Evolutionary conservation across 37 sponge, comb jelly and placozoan species (phyloP).

Genomic region (Oopsacas minuta): DNA sequence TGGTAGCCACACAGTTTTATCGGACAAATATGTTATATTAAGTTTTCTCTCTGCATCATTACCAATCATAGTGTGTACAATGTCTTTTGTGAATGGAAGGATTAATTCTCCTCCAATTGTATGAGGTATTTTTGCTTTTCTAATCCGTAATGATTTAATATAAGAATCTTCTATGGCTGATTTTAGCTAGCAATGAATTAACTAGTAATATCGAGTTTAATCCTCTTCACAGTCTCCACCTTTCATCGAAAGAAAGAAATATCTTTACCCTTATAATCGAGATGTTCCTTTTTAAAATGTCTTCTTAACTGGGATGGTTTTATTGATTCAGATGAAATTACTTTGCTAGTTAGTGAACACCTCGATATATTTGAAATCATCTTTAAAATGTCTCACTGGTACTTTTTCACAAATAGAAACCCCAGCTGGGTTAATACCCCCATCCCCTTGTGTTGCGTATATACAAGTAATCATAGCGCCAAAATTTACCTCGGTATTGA

Average conservation of each 20-base stretch:
- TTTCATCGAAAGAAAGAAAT: slow-evolving; percentile 17
- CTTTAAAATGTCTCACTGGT: too few species aligned
- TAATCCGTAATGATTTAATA: slow-evolving; percentile 11
- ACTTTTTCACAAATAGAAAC: too few species aligned
- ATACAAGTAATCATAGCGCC: too few species aligned
- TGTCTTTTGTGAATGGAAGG: slow-evolving; percentile 10
- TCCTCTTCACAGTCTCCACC: slow-evolving; percentile 15
- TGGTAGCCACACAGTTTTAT: neutral
- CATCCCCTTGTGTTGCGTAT: too few species aligned
- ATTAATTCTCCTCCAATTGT: slow-evolving; percentile 17
- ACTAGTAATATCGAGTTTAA: slow-evolving; percentile 7
- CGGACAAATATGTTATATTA: slow-evolving; percentile 11
- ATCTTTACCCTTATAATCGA: slow-evolving; percentile 15
- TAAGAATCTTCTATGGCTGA: slow-evolving; percentile 10
- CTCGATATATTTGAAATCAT: too few species aligned
- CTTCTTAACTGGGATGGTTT: slow-evolving; percentile 15
- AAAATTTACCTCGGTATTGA: too few species aligned
- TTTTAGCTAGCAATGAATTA: neutral
- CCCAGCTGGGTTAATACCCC: too few species aligned
- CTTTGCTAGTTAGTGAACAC: too few species aligned
- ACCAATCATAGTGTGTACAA: slow-evolving; percentile 12
- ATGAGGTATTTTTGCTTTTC: slow-evolving; percentile 12
- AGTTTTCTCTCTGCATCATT: slow-evolving; percentile 17
- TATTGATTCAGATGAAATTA: neutral
- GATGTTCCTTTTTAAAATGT: slow-evolving; percentile 17